Percentiles rank a stretch among this genome's conserved stretches.
phyloP scores from a whole-genome alignment of 2,797 vertebrate genomes.

The Pteropus rufus region DNA sequence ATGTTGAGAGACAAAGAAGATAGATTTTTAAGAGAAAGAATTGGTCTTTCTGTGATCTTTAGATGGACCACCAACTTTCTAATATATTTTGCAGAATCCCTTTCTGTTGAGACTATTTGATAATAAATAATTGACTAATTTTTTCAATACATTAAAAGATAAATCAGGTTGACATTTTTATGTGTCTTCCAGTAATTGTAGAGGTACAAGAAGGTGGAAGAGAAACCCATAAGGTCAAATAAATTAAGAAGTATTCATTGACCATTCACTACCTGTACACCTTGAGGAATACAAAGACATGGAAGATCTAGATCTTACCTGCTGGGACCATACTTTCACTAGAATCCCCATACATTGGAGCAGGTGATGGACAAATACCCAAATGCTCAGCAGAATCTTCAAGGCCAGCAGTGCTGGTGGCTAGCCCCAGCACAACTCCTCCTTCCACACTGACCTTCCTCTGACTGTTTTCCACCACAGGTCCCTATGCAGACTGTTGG shows the following conservation, averaged over 20 bases:
- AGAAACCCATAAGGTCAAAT: background rate
- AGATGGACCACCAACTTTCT: background rate
- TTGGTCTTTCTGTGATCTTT: background rate
- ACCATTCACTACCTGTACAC: background rate
- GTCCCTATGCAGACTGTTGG: background rate
- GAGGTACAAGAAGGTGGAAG: background rate
- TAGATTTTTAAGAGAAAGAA: background rate
- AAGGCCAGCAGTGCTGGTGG: background rate
- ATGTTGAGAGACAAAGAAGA: background rate
- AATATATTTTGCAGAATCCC: background rate
- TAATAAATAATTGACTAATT: background rate
- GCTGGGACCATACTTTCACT: background rate
- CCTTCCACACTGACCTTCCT: background rate
- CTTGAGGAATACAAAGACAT: background rate
- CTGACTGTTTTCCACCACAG: background rate
- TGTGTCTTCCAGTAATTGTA: background rate
- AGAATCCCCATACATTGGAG: background rate
- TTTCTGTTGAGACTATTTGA: background rate
- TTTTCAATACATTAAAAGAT: background rate
- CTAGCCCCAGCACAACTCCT: background rate
- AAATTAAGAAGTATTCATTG: background rate
- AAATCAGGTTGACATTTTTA: background rate
- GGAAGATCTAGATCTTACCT: background rate
- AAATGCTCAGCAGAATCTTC: background rate
- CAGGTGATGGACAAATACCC: background rate